Evolutionary conservation across 2,113 vertebrate species (phyloP), one percentile per base, ranked within the genome.

Genomic region (Condylura cristata): DNA sequence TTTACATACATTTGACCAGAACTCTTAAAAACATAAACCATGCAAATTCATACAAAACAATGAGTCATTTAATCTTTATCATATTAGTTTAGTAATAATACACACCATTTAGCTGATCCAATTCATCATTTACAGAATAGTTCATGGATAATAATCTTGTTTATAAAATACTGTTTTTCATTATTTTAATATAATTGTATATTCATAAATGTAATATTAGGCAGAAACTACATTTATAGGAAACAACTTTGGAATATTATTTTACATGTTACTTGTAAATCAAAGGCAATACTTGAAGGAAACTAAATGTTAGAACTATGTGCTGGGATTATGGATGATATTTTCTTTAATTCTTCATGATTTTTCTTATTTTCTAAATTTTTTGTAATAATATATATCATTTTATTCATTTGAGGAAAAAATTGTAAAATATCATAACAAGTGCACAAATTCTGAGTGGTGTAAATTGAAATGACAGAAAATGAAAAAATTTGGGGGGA

Each of bases 1-100:
- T 46, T 48, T 39, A 74, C 5, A 46, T 51, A 51, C 48, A 39
- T 75, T 28, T 26, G 26, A 41, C 75, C 24, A 85, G n/a, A 94
- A 78, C n/a, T 44, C 24, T 75, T 28, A 89, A 92, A 75, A 88
- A 86, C 14, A 76, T 34, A 75, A 66, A 71, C 44, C 34, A 93
- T 53, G 16, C 51, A 56, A 44, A 65, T 87, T 44, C 51, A 8
- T 63, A 80, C 5, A 79, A 71, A 90, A 71, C 18, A 82, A 39
- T 32, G 17, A 12, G 34, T 56, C 30, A 93, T 65, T 81, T 56
- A 51, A 24, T 6, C 4, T 51, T 93, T 70, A 41, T 53, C 37
- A 39, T 82, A 20, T 66, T 75, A 41, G 20, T 72, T 81, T 58
- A 58, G 12, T 56, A n/a, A 53, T 24, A 53, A 9, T 56, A 74